These are phyloP conservation scores for Eupithecia pulchellata DNA, from an alignment of 2,888 invertebrate genomes.

Conservation along the genomic window DNA sequence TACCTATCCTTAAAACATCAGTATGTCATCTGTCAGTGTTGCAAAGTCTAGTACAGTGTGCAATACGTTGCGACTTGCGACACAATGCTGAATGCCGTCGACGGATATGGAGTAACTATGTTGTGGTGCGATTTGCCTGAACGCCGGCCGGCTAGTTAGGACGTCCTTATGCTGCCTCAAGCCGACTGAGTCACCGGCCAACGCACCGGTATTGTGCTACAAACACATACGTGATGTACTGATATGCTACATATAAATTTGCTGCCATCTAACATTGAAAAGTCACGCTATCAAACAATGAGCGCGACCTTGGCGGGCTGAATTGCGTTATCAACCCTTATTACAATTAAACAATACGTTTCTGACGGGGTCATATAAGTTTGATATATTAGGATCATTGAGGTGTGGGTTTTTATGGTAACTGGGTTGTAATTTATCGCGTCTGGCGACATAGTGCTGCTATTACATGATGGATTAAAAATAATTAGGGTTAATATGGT, in stretches of 20 bases:
- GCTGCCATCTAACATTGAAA: conserved; percentile 45
- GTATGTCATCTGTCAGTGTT: conserved; percentile 74
- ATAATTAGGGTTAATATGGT: conserved; percentile 56
- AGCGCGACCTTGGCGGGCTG: conserved; percentile 44
- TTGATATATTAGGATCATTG: conserved; percentile 42
- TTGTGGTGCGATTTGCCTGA: conserved; percentile 77
- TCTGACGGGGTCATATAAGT: conserved; percentile 33
- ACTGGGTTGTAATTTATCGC: conserved; percentile 28
- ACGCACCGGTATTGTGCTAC: conserved; percentile 67
- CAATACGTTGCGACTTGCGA: conserved; percentile 79
- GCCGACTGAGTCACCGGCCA: conserved; percentile 70
- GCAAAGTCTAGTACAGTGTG: conserved; percentile 73
- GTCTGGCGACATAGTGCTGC: conserved; percentile 23
- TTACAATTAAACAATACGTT: conserved; percentile 37
- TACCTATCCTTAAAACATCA: conserved; percentile 69
- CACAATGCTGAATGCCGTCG: conserved; percentile 79
- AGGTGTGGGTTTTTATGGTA: conserved; percentile 37
- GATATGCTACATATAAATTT: conserved; percentile 54
- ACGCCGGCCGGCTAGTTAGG: conserved; percentile 63
- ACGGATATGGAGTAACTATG: conserved; percentile 83
- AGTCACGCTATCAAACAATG: conserved; percentile 43
- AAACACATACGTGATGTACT: conserved; percentile 57
- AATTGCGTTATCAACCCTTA: conserved; percentile 47
- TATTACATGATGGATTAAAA: conserved; percentile 42
- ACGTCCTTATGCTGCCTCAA: conserved; percentile 78